Conservation (phyloP, 2,888 invertebrate genomes). For the Zaprionus bogoriensis region DNA sequence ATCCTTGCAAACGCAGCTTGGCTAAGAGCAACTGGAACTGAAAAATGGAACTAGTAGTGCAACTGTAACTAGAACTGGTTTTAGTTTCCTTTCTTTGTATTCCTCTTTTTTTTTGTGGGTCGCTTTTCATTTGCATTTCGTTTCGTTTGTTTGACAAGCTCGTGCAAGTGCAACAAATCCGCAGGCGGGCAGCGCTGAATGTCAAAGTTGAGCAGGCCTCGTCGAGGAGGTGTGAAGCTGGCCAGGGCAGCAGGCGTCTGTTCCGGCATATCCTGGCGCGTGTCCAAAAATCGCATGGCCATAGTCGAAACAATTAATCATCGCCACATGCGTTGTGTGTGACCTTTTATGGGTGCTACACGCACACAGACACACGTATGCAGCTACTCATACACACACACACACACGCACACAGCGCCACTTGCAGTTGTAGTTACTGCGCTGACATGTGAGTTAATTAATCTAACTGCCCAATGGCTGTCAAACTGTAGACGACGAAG, state of each 20-base stretch:
- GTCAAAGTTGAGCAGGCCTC: slow-evolving; percentile 42
- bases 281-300: slow-evolving; percentile 29
- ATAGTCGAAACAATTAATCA: slow-evolving; percentile 58
- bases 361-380: background rate
- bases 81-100: background rate
- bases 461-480: slow-evolving; percentile 63
- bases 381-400: background rate
- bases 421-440: slow-evolving; percentile 4
- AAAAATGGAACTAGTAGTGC: too few relatives aligned
- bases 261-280: slow-evolving; percentile 19
- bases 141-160: slow-evolving; percentile 29
- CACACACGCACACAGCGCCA: slow-evolving; percentile 1
- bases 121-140: slow-evolving; percentile 1
- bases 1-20: too few relatives aligned
- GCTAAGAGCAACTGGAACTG: too few relatives aligned
- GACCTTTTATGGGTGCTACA: slow-evolving; percentile 25
- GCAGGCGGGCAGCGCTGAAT: slow-evolving; percentile 27
- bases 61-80: slow-evolving; percentile 1
- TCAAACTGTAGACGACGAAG: slow-evolving; percentile 63
- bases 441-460: slow-evolving; percentile 71
- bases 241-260: background rate
- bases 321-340: slow-evolving; percentile 49
- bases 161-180: slow-evolving; percentile 37
- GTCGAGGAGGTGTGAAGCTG: background rate
- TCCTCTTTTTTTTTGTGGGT: background rate